Evolutionary conservation across 2,113 vertebrate species (phyloP).

Genomic region (Gyps fulvus): DNA sequence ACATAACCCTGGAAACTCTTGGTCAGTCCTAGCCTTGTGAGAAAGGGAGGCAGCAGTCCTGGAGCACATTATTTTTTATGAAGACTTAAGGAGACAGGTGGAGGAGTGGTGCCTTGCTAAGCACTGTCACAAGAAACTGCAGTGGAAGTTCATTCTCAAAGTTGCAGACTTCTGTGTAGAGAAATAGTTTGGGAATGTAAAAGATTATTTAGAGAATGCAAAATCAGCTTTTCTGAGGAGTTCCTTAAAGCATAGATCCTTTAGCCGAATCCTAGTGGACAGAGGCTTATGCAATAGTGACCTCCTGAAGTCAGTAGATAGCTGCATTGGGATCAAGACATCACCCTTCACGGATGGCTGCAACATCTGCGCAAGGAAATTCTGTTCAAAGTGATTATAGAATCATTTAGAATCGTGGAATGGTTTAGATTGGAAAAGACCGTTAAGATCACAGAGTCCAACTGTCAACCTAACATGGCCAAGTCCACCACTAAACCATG

Average conservation of each 20-base stretch:
- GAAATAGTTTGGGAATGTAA: background rate
- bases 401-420: background rate
- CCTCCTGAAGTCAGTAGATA: background rate
- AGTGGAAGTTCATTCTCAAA: background rate
- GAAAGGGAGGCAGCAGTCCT: background rate
- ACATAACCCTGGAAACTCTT: background rate
- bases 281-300: background rate
- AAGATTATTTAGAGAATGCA: background rate
- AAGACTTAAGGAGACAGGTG: background rate
- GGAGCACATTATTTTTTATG: background rate
- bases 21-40: background rate
- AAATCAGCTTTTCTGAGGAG: background rate
- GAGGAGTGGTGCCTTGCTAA: background rate
- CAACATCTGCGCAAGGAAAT: background rate
- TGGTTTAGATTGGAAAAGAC: background rate
- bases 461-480: too few species aligned
- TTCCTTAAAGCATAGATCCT: background rate
- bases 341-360: rapidly evolving
- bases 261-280: background rate
- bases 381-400: background rate
- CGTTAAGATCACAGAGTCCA: background rate
- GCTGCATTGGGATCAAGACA: background rate
- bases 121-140: background rate
- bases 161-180: background rate
- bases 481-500: too few species aligned